Conservation (phyloP, 2,113 vertebrate genomes). For the Heterocephalus glaber region DNA sequence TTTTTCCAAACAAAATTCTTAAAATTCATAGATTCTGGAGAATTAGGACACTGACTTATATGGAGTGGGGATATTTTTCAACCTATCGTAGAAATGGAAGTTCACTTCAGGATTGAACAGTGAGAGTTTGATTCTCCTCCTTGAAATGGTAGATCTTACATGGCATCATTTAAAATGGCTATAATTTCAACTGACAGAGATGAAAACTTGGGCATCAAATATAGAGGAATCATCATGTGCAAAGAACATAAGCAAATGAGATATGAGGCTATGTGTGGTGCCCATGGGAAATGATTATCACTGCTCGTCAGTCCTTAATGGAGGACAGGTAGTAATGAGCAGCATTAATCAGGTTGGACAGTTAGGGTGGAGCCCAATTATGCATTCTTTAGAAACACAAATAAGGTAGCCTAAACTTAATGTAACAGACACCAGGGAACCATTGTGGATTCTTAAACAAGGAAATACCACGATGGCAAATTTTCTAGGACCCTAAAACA, state of each 20-base stretch:
- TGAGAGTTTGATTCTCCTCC: background rate
- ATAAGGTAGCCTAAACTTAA: background rate
- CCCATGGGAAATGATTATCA: background rate
- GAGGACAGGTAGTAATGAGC: slow-evolving; percentile 43
- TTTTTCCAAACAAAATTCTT: background rate
- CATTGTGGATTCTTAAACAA: background rate
- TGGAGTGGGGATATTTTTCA: background rate
- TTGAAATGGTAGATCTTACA: background rate
- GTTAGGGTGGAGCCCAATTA: background rate
- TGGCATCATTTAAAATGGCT: background rate
- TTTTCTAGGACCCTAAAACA: slow-evolving; percentile 14
- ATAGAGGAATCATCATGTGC: background rate
- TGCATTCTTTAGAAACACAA: slow-evolving; percentile 7
- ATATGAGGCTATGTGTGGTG: background rate
- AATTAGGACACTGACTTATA: background rate
- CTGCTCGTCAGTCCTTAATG: background rate
- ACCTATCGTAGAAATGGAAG: background rate
- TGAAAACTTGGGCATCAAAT: slow-evolving; percentile 4
- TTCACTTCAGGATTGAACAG: background rate
- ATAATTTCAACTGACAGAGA: slow-evolving; percentile 11
- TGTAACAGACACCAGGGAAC: background rate
- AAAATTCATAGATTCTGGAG: background rate
- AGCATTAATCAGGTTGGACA: slow-evolving; percentile 7
- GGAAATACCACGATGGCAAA: background rate
- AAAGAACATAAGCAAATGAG: slow-evolving; percentile 59